Evolutionary conservation across 1,140 invertebrate species (phyloP), one percentile per base, ranked within the genome.

Genomic region (Atopsyche davidsoni): DNA sequence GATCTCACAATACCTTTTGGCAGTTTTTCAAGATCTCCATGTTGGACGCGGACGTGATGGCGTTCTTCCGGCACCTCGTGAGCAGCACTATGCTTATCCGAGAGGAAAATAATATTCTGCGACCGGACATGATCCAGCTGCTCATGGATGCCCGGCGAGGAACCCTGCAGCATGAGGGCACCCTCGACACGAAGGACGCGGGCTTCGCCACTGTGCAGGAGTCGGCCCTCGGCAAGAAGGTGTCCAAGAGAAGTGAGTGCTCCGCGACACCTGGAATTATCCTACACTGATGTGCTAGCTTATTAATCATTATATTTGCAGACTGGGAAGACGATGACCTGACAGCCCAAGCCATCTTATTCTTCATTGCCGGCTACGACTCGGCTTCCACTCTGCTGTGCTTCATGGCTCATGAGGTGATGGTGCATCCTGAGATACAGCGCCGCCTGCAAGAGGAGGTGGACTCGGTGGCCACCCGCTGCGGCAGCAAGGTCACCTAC

Each of bases 181-280:
- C 54, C 52, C 23, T 45, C 24, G 34, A 49, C 7, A 22, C 9
- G 2, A 53, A 53, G 11, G 60, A 61, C 24, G 51, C 53, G 9
- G 64, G 64, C 19, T 67, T 66, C 49, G 61, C 66, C 13, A 62
- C 60, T 2, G 66, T 61, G 1, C 53, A 64, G 57, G 64, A 66
- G 51, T 60, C 58, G 1, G 32, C 46, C 9, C 35, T 61, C 10
- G 60, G 51, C 10, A 60, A 59, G 40, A 24, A 32, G 35, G 34
- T 18, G 10, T 42, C 58, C 0, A 60, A 44, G 34, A 50, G 55
- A 47, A 49, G 54, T 56, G 22, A 51, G 45, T 41, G n/a, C n/a
- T n/a, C n/a, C n/a, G n/a, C n/a, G n/a, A n/a, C n/a, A n/a, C n/a
- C n/a, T n/a, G n/a, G n/a, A n/a, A n/a, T n/a, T n/a, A n/a, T n/a